These are phyloP conservation scores for Cheumatopsyche charites DNA, from an alignment of 1,140 invertebrate species.

Conservation along the genomic window DNA sequence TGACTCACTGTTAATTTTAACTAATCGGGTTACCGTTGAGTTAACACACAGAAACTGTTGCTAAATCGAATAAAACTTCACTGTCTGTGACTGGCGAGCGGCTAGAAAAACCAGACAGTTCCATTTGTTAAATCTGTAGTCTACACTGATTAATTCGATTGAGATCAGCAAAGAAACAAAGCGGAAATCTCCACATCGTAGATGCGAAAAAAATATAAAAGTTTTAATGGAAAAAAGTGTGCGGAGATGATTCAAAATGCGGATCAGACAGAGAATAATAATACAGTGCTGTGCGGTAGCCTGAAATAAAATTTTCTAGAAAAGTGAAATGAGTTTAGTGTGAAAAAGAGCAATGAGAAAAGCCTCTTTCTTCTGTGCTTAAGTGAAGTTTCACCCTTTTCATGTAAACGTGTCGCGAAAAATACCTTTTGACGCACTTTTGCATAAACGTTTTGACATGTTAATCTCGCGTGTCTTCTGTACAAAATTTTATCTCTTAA, in stretches of 20 bases:
- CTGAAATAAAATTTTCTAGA: no score
- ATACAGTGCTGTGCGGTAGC: neutral
- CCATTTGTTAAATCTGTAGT: neutral
- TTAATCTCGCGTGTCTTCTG: neutral
- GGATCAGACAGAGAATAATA: neutral
- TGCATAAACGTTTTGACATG: neutral
- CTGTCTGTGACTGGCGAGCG: neutral
- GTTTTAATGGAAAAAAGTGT: neutral
- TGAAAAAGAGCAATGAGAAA: no score
- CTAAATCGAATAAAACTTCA: neutral
- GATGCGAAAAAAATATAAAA: no score
- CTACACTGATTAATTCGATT: neutral
- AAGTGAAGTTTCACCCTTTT: neutral
- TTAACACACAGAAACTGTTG: neutral
- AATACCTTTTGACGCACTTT: constrained; percentile 2
- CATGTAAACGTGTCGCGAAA: constrained; percentile 6
- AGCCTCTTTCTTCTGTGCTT: neutral
- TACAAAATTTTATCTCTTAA: no score
- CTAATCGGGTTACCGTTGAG: neutral
- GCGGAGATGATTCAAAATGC: neutral
- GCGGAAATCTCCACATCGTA: no score
- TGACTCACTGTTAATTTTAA: neutral
- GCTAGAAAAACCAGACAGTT: neutral
- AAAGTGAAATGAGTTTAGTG: no score
- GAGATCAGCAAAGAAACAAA: no score